These are phyloP conservation scores for Coremacera marginata DNA, from an alignment of 2,888 invertebrate genomes.

Conservation along the genomic window DNA sequence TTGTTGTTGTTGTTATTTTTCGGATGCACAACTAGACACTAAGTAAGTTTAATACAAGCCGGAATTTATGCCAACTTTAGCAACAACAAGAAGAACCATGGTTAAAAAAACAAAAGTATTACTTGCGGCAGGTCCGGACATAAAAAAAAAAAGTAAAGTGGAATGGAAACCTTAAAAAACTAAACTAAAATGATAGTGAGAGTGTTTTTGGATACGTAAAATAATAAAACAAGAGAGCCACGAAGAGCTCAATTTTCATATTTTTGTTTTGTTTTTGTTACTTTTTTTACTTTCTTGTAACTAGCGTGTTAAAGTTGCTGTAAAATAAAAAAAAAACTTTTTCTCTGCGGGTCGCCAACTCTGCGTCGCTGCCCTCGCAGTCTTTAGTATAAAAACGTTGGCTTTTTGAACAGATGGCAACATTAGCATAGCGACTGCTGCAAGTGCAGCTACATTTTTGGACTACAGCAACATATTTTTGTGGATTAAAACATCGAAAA, in stretches of 20 bases:
- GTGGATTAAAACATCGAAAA: background rate
- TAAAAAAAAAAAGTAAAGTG: too few relatives aligned
- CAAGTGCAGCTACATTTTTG: background rate
- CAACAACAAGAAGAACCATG: background rate
- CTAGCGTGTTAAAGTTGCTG: constrained; percentile 24
- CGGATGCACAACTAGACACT: too few relatives aligned
- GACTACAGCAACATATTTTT: background rate
- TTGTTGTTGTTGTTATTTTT: too few relatives aligned
- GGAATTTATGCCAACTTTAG: background rate
- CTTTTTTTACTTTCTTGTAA: background rate
- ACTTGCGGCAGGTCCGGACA: too few relatives aligned
- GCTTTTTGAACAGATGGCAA: constrained; percentile 14
- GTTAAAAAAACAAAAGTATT: too few relatives aligned
- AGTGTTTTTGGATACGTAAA: too few relatives aligned
- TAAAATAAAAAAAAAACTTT: background rate
- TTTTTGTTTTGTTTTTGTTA: too few relatives aligned
- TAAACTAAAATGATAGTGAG: background rate
- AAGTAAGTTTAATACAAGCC: background rate
- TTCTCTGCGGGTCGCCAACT: background rate
- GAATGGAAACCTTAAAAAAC: background rate
- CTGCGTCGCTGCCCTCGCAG: background rate
- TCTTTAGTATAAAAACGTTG: constrained; percentile 29
- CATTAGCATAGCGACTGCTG: constrained; percentile 10
- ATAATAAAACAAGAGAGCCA: background rate
- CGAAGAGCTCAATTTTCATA: background rate